Conservation (phyloP, 2,888 invertebrate species). For the Tenthredo livida region DNA sequence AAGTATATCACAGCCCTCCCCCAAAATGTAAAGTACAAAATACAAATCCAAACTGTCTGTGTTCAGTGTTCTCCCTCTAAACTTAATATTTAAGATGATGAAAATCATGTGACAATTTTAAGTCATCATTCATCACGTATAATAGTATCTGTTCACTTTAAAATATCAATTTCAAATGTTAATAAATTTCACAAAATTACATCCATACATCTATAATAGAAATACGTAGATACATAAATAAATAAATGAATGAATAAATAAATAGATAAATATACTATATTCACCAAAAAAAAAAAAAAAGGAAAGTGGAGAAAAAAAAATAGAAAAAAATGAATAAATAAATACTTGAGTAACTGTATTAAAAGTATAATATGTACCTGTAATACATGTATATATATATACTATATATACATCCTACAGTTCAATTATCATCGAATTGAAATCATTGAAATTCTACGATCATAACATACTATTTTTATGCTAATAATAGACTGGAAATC, state of each 20-base stretch:
- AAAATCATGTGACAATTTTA: slow-evolving; percentile 44
- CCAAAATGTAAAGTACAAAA: slow-evolving; percentile 61
- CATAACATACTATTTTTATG: background rate
- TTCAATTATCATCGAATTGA: slow-evolving; percentile 38
- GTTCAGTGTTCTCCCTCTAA: slow-evolving; percentile 58
- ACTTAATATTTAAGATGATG: slow-evolving; percentile 34
- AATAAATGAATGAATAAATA: background rate
- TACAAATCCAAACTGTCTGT: slow-evolving; percentile 61
- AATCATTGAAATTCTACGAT: background rate
- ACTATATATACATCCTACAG: slow-evolving; percentile 34
- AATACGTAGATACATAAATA: background rate
- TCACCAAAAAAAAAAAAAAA: background rate
- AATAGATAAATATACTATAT: background rate
- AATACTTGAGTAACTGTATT: background rate
- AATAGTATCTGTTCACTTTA: slow-evolving; percentile 1
- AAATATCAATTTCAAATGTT: slow-evolving; percentile 11
- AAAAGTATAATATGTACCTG: slow-evolving; percentile 8
- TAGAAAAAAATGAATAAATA: slow-evolving; percentile 30
- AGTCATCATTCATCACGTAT: slow-evolving; percentile 26
- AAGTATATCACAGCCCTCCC: slow-evolving; percentile 55
- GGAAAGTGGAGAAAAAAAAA: slow-evolving; percentile 20
- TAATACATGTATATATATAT: background rate
- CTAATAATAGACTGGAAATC: background rate
- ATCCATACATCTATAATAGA: slow-evolving; percentile 1
- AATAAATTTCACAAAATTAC: slow-evolving; percentile 8